phyloP scores from a whole-genome alignment of 2,113 vertebrate species.

The Bombycilla garrulus region DNA sequence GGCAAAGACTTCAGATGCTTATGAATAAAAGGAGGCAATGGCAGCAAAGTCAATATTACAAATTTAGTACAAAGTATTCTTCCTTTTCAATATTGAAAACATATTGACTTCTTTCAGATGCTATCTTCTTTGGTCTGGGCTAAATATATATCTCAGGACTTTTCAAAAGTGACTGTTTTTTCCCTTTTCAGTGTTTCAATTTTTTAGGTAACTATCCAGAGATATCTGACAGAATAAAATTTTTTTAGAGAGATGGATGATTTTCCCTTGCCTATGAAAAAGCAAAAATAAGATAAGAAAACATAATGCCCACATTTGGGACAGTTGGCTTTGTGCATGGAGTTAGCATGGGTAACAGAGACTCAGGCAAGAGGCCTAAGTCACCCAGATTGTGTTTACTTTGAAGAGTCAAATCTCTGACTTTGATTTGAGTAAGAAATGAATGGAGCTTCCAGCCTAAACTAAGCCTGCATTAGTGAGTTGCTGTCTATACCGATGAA shows the following conservation, averaged over 20 bases:
- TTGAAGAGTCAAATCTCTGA: not conserved
- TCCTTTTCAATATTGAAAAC: not conserved
- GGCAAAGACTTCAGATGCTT: not conserved
- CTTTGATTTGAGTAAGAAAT: not conserved
- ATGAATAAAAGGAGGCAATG: not conserved
- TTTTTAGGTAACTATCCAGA: not conserved
- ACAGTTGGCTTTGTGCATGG: rapidly evolving
- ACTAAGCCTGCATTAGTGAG: not conserved
- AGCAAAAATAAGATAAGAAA: not conserved
- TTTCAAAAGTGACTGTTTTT: not conserved
- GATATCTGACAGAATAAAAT: not conserved
- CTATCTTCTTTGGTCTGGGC: not conserved
- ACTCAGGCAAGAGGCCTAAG: not conserved
- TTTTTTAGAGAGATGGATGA: not conserved
- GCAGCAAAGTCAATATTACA: not conserved
- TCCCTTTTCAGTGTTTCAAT: not conserved
- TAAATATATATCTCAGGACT: not conserved
- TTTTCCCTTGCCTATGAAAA: not conserved
- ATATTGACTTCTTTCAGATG: not conserved
- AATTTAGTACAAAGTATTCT: not conserved
- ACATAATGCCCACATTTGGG: not conserved
- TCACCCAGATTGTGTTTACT: not conserved
- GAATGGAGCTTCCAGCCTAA: not conserved
- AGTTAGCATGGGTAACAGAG: rapidly evolving
- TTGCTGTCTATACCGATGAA: not conserved